These are phyloP conservation scores for Pangasianodon gigas DNA, from an alignment of 2,113 vertebrate species.

Conservation along the genomic window DNA sequence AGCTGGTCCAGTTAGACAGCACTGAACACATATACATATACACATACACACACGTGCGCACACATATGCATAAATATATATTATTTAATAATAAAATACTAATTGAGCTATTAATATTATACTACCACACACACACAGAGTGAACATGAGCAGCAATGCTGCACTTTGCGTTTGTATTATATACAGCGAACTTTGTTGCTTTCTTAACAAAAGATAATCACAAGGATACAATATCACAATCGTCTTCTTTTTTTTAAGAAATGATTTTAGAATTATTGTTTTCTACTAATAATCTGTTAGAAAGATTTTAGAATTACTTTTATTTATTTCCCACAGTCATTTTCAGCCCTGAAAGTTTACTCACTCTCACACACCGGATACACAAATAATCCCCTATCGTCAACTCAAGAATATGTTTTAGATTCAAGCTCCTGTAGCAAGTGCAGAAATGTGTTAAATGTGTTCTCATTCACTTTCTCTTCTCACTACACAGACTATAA, in stretches of 20 bases:
- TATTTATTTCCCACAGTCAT: background rate
- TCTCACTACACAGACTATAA: background rate
- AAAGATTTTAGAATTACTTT: background rate
- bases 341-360: background rate
- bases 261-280: background rate
- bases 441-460: background rate
- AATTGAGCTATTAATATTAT: background rate
- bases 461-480: background rate
- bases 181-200: background rate
- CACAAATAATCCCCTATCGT: background rate
- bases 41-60: background rate
- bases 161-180: background rate
- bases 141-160: no score
- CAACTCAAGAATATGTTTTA: background rate
- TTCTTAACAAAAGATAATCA: background rate
- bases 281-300: background rate
- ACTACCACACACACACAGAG: background rate
- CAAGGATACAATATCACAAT: background rate
- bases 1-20: background rate
- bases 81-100: background rate
- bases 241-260: background rate
- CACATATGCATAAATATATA: background rate
- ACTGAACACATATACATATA: background rate
- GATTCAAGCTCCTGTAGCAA: background rate
- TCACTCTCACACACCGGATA: background rate